Percentiles rank a stretch among this genome's conserved stretches.
Conservation (phyloP, 2,113 vertebrate genomes). For the Pimephales promelas region DNA sequence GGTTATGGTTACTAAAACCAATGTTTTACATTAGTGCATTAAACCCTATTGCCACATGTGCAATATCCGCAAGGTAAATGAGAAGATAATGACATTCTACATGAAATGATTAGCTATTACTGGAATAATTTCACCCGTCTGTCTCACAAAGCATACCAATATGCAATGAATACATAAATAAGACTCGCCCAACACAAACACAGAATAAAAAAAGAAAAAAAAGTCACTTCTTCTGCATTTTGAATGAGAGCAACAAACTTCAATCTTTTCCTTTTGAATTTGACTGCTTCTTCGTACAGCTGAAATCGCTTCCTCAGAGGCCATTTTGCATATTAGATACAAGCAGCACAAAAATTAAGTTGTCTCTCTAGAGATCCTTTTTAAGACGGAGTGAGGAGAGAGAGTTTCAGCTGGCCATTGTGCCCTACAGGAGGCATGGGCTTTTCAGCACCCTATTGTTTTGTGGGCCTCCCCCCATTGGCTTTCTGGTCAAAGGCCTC, state of each 20-base stretch:
- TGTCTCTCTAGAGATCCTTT: conserved; percentile 6
- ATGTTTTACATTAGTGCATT: not conserved
- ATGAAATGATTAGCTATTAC: not conserved
- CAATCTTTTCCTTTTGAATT: conserved; percentile 33
- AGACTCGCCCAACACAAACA: not conserved
- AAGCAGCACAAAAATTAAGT: not conserved
- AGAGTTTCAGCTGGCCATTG: conserved; percentile 17
- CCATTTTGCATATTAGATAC: not conserved
- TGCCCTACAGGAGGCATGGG: conserved; percentile 14
- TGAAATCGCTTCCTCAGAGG: not conserved
- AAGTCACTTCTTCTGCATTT: not conserved
- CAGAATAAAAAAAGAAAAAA: not conserved
- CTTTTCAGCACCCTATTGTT: conserved; percentile 34
- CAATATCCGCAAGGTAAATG: not conserved
- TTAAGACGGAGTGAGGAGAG: not conserved
- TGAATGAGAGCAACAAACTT: conserved; percentile 43
- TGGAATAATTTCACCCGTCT: not conserved
- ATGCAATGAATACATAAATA: not conserved
- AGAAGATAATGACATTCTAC: not conserved
- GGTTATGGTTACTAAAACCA: not conserved
- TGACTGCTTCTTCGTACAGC: not conserved
- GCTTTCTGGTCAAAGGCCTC: conserved; percentile 17
- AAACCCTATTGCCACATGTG: not conserved
- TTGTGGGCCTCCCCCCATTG: not conserved
- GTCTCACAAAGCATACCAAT: not conserved